Evolutionary conservation across 2,113 vertebrate genomes (phyloP).

Genomic region (Physeter macrocephalus): DNA sequence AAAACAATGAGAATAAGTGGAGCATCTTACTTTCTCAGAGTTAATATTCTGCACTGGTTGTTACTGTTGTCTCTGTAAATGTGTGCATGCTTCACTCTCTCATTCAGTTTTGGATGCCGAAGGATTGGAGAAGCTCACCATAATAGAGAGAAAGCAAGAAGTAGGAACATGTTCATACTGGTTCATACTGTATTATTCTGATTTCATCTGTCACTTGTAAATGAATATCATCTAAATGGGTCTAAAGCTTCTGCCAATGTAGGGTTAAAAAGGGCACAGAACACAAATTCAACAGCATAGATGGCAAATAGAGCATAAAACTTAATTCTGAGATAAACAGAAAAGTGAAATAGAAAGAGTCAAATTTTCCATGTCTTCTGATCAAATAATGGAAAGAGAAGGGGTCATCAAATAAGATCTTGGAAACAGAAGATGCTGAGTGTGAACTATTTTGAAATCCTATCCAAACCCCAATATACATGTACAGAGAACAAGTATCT

Average conservation of each 20-base stretch:
- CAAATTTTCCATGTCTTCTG: constrained; percentile 2
- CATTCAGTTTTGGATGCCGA: background rate
- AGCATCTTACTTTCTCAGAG: background rate
- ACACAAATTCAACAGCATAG: background rate
- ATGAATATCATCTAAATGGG: background rate
- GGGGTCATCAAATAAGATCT: background rate
- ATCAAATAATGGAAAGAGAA: constrained; percentile 10
- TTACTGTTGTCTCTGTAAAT: background rate
- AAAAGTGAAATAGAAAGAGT: background rate
- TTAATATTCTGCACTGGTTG: background rate
- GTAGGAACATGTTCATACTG: accelerated
- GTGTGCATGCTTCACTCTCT: background rate
- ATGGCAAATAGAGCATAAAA: background rate
- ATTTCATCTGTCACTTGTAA: background rate
- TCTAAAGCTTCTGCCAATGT: background rate
- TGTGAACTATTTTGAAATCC: constrained; percentile 51
- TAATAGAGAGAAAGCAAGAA: background rate
- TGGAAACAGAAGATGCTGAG: constrained; percentile 40
- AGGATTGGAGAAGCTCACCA: background rate
- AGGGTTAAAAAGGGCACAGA: background rate
- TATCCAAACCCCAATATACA: constrained; percentile 44
- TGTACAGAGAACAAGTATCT: background rate
- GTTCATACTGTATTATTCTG: background rate
- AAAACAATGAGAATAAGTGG: background rate
- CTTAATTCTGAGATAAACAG: background rate